A percentile compares a stretch with the other conserved stretches of the same genome.
These are phyloP conservation scores for Myrmophylax atrothorax DNA, from an alignment of 2,113 vertebrate genomes.

Conservation along the genomic window DNA sequence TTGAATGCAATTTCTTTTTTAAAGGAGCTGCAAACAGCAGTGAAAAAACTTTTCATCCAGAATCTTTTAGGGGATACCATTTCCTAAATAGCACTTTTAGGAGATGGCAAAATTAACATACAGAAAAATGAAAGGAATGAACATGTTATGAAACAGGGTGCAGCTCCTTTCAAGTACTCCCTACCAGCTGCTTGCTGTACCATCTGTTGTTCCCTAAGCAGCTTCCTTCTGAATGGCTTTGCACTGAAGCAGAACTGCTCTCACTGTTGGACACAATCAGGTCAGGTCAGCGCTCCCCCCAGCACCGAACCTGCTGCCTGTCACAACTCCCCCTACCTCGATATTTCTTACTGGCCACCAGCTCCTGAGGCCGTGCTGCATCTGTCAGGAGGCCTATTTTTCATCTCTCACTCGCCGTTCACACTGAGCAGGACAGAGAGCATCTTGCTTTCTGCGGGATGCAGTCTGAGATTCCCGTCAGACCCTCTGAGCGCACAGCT, in stretches of 20 bases:
- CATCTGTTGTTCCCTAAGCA: slow-evolving; percentile 77
- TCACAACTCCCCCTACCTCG: slow-evolving; percentile 13
- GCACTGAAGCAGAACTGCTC: slow-evolving; percentile 72
- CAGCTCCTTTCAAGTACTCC: slow-evolving; percentile 46
- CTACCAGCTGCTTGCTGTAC: slow-evolving; percentile 73
- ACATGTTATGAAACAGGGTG: slow-evolving; percentile 17
- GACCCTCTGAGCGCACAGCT: not conserved
- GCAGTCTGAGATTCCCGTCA: not conserved
- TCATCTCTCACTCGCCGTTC: not conserved
- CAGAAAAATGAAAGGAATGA: slow-evolving; percentile 32
- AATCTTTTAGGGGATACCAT: not conserved
- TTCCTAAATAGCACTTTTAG: not conserved
- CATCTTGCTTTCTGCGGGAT: not conserved
- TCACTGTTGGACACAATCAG: slow-evolving; percentile 75
- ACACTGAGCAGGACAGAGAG: not conserved
- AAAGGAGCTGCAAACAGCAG: not conserved
- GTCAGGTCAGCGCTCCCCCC: slow-evolving; percentile 72
- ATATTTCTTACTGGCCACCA: slow-evolving; percentile 62
- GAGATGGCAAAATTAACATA: not conserved
- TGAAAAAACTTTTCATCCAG: not conserved
- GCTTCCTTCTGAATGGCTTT: slow-evolving; percentile 73
- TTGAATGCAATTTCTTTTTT: not conserved
- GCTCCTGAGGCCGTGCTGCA: slow-evolving; percentile 20
- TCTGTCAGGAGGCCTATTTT: slow-evolving; percentile 52
- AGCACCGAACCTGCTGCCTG: slow-evolving; percentile 61